Evolutionary conservation across 64 coral and sea anemone genomes (phyloP).

Genomic region (Porites lutea): DNA sequence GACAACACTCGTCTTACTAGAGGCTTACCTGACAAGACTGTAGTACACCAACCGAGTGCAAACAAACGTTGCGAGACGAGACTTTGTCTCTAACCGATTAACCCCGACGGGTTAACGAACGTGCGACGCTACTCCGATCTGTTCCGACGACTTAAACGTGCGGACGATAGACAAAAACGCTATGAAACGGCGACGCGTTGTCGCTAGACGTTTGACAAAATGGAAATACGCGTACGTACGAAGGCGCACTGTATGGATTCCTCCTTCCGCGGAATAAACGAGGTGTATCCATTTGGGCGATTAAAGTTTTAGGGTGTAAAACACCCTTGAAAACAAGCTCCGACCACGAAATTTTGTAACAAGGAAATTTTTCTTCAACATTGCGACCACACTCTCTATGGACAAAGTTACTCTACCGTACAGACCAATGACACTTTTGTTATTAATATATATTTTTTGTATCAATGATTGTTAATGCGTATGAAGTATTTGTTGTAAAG

Average conservation of each 20-base stretch:
- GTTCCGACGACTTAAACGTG: slow-evolving; percentile 31
- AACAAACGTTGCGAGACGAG: slow-evolving; percentile 38
- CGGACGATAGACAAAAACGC: slow-evolving; percentile 14
- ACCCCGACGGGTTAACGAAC: slow-evolving; percentile 19
- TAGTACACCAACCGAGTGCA: slow-evolving; percentile 49
- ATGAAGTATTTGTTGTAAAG: not conserved
- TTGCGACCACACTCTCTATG: slow-evolving; percentile 27
- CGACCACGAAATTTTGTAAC: not conserved
- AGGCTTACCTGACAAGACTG: slow-evolving; percentile 16
- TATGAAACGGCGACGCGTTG: slow-evolving; percentile 17
- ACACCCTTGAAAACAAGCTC: not conserved
- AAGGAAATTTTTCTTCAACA: not conserved
- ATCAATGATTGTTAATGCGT: not conserved
- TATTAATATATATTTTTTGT: slow-evolving; percentile 11
- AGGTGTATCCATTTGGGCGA: not conserved
- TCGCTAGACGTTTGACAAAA: slow-evolving; percentile 24
- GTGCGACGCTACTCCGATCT: slow-evolving; percentile 30
- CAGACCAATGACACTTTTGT: slow-evolving; percentile 32
- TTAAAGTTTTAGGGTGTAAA: not conserved
- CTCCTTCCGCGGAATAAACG: not conserved
- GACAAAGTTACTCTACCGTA: slow-evolving; percentile 12
- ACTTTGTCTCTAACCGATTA: slow-evolving; percentile 28
- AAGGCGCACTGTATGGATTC: not conserved
- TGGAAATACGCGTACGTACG: not conserved
- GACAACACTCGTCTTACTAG: not conserved